phyloP scores from a whole-genome alignment of 2,888 invertebrate species.

The Lasioglossum villosulum region DNA sequence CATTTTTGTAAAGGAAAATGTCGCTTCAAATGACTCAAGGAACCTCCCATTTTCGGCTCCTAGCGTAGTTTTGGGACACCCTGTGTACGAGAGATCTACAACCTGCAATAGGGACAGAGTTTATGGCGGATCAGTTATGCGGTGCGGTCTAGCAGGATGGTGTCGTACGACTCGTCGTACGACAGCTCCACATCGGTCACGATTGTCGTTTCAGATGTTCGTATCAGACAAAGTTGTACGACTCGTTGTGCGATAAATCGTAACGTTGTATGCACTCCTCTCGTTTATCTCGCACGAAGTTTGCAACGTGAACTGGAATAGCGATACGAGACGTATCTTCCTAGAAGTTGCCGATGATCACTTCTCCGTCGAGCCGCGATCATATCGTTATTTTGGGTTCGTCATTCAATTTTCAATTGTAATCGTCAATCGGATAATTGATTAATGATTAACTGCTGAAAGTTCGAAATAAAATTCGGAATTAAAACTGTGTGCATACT shows the following conservation, averaged over 20 bases:
- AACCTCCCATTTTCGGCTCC: too few species aligned
- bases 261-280: conserved; percentile 4
- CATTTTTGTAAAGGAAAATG: too few species aligned
- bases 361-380: not conserved
- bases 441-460: too few species aligned
- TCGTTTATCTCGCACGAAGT: conserved; percentile 2
- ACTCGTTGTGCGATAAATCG: conserved; percentile 24
- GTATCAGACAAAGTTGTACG: not conserved
- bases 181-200: not conserved
- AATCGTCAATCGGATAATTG: too few species aligned
- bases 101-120: not conserved
- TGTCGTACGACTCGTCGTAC: not conserved
- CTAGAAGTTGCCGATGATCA: not conserved
- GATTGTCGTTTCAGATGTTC: not conserved
- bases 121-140: not conserved
- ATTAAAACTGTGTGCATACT: too few species aligned
- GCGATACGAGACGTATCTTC: not conserved
- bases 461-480: too few species aligned
- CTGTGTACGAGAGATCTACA: not conserved
- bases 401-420: not conserved
- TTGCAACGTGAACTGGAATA: not conserved
- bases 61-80: too few species aligned
- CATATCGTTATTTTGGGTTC: not conserved
- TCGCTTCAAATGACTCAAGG: too few species aligned
- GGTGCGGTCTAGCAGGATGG: not conserved